Evolutionary conservation across 1,140 invertebrate species (phyloP), one percentile per base, ranked within the genome.

Genomic region (Drosophila kepulauana): DNA sequence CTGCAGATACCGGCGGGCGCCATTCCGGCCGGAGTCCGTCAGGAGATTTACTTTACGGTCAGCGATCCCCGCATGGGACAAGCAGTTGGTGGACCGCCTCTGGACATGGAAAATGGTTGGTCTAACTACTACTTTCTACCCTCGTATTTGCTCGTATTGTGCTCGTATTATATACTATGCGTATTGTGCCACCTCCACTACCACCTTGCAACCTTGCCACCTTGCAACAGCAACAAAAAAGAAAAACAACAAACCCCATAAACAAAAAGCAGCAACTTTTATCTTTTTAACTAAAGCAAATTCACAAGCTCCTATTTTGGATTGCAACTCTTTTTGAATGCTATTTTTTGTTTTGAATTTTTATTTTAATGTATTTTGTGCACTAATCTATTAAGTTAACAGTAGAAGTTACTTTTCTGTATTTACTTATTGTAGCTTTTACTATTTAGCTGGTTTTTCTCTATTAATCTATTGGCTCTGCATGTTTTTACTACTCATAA

Each of bases 21-120:
- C 33, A 95, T 99, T 75, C 94, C 96, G 52, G 94, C 95, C 15
- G 97, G 97, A 46, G 94, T 95, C 75, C 94, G 95, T 77, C 97
- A 98, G 94, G 97, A 98, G 93, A 96, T 99, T 88, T 99, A 98
- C 95, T 98, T 99, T 94, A 98, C 98, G 92, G 97, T 99, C 73
- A 95, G 95, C 76, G 95, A 96, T 91, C 95, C 96, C 64, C 93
- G 95, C 82, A 93, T 95, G 93, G 95, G 95, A 90, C 94, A 95
- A 86, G 93, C 94, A 74, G 94, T 95, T 91, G 95, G 95, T 82
- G 94, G 96, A 77, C 96, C 97, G 61, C 97, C 97, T 65, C 94
- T 97, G 93, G 96, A 98, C 94, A 95, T 96, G 93, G 96, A 97
- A 94, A 97, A 97, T 95, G 97, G 97, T 97, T 95, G 93, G 91